phyloP scores from a whole-genome alignment of 1,140 invertebrate genomes.

The Lepeophtheirus salmonis region DNA sequence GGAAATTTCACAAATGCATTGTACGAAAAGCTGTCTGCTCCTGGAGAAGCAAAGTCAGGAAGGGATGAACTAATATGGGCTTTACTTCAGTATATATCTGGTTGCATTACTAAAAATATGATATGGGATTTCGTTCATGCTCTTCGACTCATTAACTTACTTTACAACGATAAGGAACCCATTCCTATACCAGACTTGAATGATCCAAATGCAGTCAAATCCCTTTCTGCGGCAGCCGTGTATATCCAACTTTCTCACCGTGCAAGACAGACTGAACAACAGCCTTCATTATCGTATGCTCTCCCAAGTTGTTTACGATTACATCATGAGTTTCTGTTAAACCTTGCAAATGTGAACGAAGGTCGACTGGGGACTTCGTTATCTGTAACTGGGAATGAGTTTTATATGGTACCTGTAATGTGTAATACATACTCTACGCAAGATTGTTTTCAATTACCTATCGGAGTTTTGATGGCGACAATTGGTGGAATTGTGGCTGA shows the following conservation, averaged over 20 bases:
- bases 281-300: slow-evolving; percentile 43
- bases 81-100: slow-evolving; percentile 85
- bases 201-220: slow-evolving; percentile 60
- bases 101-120: slow-evolving; percentile 84
- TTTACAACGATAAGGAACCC: slow-evolving; percentile 78
- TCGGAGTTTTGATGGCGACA: neutral
- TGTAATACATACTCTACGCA: neutral
- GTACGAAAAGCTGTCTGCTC: slow-evolving; percentile 48
- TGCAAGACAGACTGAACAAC: slow-evolving; percentile 55
- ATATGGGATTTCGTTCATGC: slow-evolving; percentile 26
- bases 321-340: slow-evolving; percentile 48
- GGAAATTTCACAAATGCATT: slow-evolving; percentile 72
- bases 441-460: neutral
- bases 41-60: slow-evolving; percentile 42
- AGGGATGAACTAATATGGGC: slow-evolving; percentile 94
- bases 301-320: slow-evolving; percentile 61
- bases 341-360: neutral
- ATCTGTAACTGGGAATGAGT: neutral
- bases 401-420: neutral
- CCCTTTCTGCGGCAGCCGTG: slow-evolving; percentile 82
- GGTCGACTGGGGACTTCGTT: neutral
- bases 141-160: slow-evolving; percentile 28
- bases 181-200: slow-evolving; percentile 70
- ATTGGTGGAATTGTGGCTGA: too few relatives aligned
- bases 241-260: slow-evolving; percentile 91